phyloP scores from a whole-genome alignment of 2,888 invertebrate species.

The Hemaris fuciformis region DNA sequence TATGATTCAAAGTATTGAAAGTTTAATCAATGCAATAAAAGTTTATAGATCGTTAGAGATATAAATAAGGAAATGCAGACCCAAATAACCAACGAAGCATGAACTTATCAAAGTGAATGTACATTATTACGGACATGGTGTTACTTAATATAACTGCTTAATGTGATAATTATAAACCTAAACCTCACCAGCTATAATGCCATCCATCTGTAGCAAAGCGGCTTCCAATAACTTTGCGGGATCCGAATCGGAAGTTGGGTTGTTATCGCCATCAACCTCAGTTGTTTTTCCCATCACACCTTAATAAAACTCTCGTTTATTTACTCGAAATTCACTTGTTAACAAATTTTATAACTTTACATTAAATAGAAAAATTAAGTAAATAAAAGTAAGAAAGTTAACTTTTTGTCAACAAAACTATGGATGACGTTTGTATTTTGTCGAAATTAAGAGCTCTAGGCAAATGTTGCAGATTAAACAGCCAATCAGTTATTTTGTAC shows the following conservation, averaged over 20 bases:
- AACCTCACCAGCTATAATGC: conserved; percentile 88
- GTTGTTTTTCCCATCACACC: conserved; percentile 74
- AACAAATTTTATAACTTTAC: neutral
- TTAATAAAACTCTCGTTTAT: conserved; percentile 6
- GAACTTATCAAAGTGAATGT: conserved; percentile 31
- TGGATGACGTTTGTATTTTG: conserved; percentile 20
- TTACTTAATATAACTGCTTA: conserved; percentile 1
- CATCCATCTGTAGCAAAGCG: conserved; percentile 94
- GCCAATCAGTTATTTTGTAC: neutral
- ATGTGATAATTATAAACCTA: conserved; percentile 5
- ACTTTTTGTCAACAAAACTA: conserved; percentile 69
- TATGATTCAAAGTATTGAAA: neutral
- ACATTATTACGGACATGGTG: neutral
- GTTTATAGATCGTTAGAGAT: conserved; percentile 14
- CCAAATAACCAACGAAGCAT: conserved; percentile 52
- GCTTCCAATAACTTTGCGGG: conserved; percentile 93
- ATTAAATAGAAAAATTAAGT: conserved; percentile 24
- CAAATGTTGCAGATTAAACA: neutral
- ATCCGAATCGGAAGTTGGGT: conserved; percentile 86
- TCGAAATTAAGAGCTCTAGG: neutral
- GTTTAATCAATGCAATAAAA: neutral
- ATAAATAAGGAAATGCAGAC: conserved; percentile 38
- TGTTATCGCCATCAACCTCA: conserved; percentile 76
- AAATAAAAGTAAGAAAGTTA: conserved; percentile 46
- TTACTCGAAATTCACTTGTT: neutral